A percentile compares a stretch with the other conserved stretches of the same genome.
These are phyloP conservation scores for Spilogale gracilis DNA, from an alignment of 2,113 vertebrate species.

Conservation along the genomic window DNA sequence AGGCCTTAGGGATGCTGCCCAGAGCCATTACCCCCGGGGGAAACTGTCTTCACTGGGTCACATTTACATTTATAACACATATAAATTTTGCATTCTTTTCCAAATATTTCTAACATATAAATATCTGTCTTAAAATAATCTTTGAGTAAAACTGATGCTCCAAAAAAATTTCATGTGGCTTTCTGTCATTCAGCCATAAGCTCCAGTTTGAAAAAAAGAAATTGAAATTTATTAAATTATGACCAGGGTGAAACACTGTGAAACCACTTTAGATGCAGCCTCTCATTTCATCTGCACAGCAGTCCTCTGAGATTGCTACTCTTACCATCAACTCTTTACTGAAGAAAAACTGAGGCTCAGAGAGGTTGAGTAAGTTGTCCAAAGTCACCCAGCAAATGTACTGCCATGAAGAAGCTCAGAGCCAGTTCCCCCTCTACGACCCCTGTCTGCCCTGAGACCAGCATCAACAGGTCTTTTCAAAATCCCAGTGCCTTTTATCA, in stretches of 20 bases:
- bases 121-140: constrained; percentile 66
- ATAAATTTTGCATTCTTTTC: not conserved
- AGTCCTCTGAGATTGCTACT: not conserved
- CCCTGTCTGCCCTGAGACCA: not conserved
- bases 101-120: constrained; percentile 47
- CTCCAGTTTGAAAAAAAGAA: not conserved
- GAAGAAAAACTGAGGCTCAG: constrained; percentile 30
- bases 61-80: not conserved
- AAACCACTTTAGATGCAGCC: not conserved
- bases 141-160: constrained; percentile 30
- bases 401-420: not conserved
- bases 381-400: not conserved
- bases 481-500: not conserved
- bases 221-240: constrained; percentile 14
- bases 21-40: not conserved
- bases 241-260: not conserved
- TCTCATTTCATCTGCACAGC: not conserved
- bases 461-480: not conserved
- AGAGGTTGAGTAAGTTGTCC: constrained; percentile 39
- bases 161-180: constrained; percentile 32
- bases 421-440: not conserved
- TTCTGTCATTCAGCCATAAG: constrained; percentile 9
- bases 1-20: not conserved
- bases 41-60: not conserved
- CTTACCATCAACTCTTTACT: not conserved